Evolutionary conservation across 1,140 invertebrate species (phyloP), one percentile per base, ranked within the genome.

Genomic region (Caenorhabditis inopinata): DNA sequence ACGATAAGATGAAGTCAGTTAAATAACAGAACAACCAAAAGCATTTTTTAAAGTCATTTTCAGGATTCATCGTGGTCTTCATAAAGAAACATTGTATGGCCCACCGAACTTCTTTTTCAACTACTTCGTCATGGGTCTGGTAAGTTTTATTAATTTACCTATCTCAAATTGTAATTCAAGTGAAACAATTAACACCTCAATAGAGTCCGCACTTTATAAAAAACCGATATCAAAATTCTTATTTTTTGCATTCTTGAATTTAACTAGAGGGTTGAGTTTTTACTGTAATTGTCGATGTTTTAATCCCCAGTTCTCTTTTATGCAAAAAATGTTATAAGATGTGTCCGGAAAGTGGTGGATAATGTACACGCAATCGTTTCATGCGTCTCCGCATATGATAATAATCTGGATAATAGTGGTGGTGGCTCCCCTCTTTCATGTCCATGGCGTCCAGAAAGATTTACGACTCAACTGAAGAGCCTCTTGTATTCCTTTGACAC

Each of bases 51-150:
- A n/a, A n/a, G n/a, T n/a, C n/a, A 42, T 42, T 58, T 68, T n/a
- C 58, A 68, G 85, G 29, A 88, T 88, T 78, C 87, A 88, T 73
- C 76, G 83, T 23, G 79, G 78, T 7, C 48, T 75, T 16, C 76
- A 58, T n/a, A 42, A 76, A 2, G 73, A 84, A 32, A 81, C 49
- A 12, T 14, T 81, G 3, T 25, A 76, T 18, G 77, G 87, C 42
- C 74, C 75, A 21, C 81, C 87, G 0, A 87, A 88, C 73, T 86
- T 87, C 78, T 88, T 88, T 81, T 88, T 85, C 79, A 88, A 88
- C 53, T 88, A 88, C 80, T 88, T 88, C 75, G 53, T 83, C 1
- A 76, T 87, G 75, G 86, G 86, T 82, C 32, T 87, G 79, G 86
- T 87, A 18, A 81, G 86, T 88, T 68, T 38, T 42, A 42, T 5